phyloP scores from a whole-genome alignment of 2,113 vertebrate species.

The Salvator merianae region DNA sequence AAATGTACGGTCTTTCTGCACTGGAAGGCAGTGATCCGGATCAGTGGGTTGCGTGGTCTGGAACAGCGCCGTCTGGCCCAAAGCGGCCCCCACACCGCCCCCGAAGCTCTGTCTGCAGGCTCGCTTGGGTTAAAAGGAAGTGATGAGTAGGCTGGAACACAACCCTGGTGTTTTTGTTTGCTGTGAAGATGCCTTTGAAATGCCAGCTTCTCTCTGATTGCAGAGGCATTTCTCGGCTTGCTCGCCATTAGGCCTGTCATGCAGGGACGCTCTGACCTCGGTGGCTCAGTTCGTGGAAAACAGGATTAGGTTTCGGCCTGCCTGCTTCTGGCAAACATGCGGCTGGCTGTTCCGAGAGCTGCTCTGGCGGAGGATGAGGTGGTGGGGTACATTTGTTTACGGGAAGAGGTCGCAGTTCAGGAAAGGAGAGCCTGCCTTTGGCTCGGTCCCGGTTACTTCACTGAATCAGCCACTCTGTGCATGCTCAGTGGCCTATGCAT shows the following conservation, averaged over 20 bases:
- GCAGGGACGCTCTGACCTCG: conserved; percentile 36
- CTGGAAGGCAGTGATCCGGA: no score
- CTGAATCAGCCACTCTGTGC: no score
- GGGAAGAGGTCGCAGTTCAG: neutral
- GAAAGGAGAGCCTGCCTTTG: no score
- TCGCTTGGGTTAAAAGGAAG: conserved; percentile 14
- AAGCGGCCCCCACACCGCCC: no score
- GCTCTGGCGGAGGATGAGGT: neutral
- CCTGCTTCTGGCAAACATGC: conserved; percentile 13
- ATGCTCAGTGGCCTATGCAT: no score
- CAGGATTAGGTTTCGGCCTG: conserved; percentile 53
- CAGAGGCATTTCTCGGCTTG: conserved; percentile 47
- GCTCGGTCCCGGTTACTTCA: neutral
- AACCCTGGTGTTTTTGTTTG: conserved; percentile 44
- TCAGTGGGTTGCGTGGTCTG: no score
- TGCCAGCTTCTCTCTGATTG: conserved; percentile 47
- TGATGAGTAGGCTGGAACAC: conserved; percentile 15
- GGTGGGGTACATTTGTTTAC: neutral
- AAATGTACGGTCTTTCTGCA: no score
- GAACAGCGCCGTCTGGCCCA: no score
- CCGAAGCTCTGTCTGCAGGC: neutral
- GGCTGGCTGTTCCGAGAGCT: conserved; percentile 49
- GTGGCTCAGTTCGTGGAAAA: conserved; percentile 60
- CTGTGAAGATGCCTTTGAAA: conserved; percentile 50
- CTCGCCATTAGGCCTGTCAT: conserved; percentile 16